Conservation (phyloP, 2,888 invertebrate genomes). For the Leucophenga maculata region DNA sequence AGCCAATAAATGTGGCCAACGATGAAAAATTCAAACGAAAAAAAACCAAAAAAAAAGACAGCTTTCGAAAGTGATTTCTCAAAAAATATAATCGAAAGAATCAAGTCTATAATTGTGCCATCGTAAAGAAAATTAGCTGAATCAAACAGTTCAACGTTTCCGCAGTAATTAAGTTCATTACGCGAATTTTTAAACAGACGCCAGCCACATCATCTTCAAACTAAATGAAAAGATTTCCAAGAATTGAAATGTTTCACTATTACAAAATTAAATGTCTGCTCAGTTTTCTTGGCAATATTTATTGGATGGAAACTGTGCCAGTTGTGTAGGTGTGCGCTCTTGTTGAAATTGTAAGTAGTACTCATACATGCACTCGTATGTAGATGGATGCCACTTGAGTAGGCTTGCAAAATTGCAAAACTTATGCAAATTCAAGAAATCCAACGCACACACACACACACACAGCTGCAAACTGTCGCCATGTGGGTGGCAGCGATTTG, state of each 20-base stretch:
- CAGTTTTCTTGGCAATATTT: background rate
- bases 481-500: conserved; percentile 9
- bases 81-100: background rate
- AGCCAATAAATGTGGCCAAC: conserved; percentile 4
- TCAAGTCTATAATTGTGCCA: background rate
- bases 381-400: background rate
- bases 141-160: background rate
- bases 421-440: conserved; percentile 8
- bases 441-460: background rate
- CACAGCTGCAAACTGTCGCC: background rate
- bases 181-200: conserved; percentile 2
- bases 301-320: conserved; percentile 3
- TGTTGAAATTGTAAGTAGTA: background rate
- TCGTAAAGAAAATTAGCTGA: background rate
- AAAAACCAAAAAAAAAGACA: background rate
- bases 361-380: too few relatives aligned
- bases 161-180: conserved; percentile 15
- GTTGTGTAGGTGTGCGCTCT: conserved; percentile 7
- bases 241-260: conserved; percentile 15
- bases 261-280: background rate
- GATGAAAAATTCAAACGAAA: background rate
- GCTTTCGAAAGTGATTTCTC: background rate
- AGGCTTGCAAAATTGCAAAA: conserved; percentile 6
- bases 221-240: background rate
- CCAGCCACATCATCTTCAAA: background rate